These are phyloP conservation scores for Phalloptychus januarius DNA, from an alignment of 2,797 vertebrate genomes.

Conservation along the genomic window DNA sequence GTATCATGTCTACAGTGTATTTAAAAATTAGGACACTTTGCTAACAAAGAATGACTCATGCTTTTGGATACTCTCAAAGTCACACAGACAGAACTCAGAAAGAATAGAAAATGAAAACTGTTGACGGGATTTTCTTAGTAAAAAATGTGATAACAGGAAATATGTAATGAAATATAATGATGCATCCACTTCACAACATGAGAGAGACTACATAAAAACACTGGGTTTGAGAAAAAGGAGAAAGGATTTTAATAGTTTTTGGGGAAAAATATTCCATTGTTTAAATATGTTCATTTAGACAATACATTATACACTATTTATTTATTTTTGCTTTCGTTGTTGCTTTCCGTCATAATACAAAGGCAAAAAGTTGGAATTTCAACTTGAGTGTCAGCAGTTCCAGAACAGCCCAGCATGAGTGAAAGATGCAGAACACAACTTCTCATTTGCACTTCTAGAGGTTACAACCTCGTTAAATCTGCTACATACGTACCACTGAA, in stretches of 20 bases:
- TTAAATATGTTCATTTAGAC: background rate
- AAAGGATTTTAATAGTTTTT: background rate
- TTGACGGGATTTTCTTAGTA: background rate
- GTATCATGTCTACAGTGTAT: conserved; percentile 18
- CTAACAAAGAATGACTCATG: conserved; percentile 19
- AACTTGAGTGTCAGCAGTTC: background rate
- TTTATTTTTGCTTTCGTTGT: background rate
- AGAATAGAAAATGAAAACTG: background rate
- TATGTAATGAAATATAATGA: background rate
- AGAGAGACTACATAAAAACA: background rate
- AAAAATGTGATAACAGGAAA: background rate
- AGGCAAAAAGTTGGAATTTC: background rate
- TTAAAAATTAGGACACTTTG: conserved; percentile 34
- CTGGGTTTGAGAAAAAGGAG: background rate
- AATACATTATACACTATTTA: background rate
- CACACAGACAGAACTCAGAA: background rate
- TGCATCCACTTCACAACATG: background rate
- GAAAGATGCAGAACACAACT: background rate
- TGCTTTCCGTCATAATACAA: background rate
- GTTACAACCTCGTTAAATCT: background rate
- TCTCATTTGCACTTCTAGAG: background rate
- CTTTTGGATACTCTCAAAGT: background rate
- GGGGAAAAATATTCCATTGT: too few species aligned
- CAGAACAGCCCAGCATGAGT: background rate
- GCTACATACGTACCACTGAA: background rate